These are phyloP conservation scores for Hippocampus guttulatus DNA, from an alignment of 2,113 vertebrate species.

Conservation along the genomic window DNA sequence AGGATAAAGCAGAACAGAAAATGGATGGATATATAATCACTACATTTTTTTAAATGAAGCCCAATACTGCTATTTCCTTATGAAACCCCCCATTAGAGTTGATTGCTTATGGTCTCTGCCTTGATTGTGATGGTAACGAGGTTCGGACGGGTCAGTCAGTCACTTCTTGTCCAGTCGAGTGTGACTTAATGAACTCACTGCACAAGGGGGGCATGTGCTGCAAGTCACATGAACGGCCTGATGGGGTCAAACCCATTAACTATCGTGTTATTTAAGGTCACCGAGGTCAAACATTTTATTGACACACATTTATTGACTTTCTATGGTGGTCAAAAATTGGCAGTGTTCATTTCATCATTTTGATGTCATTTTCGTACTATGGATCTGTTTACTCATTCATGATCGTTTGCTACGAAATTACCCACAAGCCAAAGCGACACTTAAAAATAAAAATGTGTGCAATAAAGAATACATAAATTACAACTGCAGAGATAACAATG, in stretches of 20 bases:
- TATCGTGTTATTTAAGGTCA: neutral
- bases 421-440: neutral
- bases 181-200: conserved; percentile 71
- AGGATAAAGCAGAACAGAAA: no score
- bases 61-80: no score
- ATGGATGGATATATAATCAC: no score
- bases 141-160: conserved; percentile 55
- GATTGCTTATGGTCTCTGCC: conserved; percentile 14
- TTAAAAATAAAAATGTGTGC: neutral
- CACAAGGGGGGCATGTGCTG: conserved; percentile 46
- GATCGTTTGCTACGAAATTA: no score
- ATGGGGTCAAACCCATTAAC: conserved; percentile 39
- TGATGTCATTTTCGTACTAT: neutral
- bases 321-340: neutral
- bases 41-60: no score
- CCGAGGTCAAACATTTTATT: neutral
- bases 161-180: conserved; percentile 67
- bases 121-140: conserved; percentile 69
- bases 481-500: neutral
- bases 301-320: neutral
- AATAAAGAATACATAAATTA: neutral
- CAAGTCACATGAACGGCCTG: conserved; percentile 25
- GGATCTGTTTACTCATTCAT: neutral
- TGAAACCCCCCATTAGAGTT: neutral
- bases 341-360: neutral